These are phyloP conservation scores for Anguilla marmorata DNA, from an alignment of 2,797 vertebrate genomes.

Conservation along the genomic window DNA sequence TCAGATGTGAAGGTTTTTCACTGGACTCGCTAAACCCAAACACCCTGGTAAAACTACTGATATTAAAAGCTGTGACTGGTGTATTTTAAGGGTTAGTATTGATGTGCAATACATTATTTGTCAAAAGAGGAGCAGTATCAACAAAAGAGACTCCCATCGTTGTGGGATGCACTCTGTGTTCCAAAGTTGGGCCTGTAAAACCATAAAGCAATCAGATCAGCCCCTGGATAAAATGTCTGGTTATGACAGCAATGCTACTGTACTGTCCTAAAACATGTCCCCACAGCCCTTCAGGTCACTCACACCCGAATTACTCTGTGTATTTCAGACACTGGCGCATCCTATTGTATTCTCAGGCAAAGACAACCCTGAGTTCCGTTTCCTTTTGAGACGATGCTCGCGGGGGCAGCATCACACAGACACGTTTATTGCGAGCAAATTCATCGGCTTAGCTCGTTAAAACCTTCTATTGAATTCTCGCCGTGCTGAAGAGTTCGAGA, in stretches of 20 bases:
- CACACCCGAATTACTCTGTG: background rate
- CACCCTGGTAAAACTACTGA: background rate
- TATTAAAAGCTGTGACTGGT: background rate
- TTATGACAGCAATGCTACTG: background rate
- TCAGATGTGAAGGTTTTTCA: background rate
- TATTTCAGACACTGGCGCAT: background rate
- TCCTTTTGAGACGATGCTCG: constrained; percentile 59
- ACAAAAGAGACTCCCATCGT: background rate
- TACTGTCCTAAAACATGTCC: background rate
- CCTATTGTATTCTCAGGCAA: background rate
- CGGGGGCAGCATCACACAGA: constrained; percentile 57
- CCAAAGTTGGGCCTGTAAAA: background rate
- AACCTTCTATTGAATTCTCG: constrained; percentile 51
- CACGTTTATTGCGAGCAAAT: constrained; percentile 40
- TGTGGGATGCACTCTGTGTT: background rate
- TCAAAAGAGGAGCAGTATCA: background rate
- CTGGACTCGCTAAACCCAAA: background rate
- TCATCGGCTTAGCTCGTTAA: constrained; percentile 40
- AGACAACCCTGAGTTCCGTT: constrained; percentile 40
- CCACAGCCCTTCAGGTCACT: background rate
- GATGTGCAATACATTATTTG: background rate
- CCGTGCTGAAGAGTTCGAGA: background rate
- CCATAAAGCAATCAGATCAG: background rate
- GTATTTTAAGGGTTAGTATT: background rate
- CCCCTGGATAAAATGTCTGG: background rate